These are phyloP conservation scores for Hyposoter dolosus DNA, from an alignment of 2,888 invertebrate genomes.

Conservation along the genomic window DNA sequence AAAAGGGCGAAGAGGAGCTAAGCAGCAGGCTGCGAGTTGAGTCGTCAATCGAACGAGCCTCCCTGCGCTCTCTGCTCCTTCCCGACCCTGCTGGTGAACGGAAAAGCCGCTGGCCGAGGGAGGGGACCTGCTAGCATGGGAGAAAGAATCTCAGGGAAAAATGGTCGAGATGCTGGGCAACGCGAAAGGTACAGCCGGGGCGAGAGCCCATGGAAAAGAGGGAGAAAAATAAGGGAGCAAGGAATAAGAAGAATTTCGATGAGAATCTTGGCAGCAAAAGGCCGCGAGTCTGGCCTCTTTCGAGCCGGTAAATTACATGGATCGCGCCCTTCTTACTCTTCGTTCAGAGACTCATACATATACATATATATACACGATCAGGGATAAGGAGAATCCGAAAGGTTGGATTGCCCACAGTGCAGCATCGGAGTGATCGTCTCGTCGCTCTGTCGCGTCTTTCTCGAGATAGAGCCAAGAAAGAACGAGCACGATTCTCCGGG, in stretches of 20 bases:
- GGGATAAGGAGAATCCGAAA: constrained; percentile 71
- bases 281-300: neutral
- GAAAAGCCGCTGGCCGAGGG: constrained; percentile 2
- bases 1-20: neutral
- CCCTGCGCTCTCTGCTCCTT: neutral
- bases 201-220: constrained; percentile 2
- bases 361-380: neutral
- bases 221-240: constrained; percentile 4
- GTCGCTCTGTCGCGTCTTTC: constrained; percentile 52
- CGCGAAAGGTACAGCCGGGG: neutral
- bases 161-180: neutral
- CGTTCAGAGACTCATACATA: neutral
- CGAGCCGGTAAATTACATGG: neutral
- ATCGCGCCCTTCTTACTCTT: constrained; percentile 3
- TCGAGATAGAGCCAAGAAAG: constrained; percentile 62
- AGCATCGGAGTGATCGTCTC: constrained; percentile 63
- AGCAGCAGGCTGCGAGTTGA: constrained; percentile 20
- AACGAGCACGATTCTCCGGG: constrained; percentile 51
- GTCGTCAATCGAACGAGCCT: constrained; percentile 58
- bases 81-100: neutral
- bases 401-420: constrained; percentile 67
- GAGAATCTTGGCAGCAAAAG: neutral
- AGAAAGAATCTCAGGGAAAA: constrained; percentile 15
- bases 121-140: constrained; percentile 1
- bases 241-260: neutral